phyloP scores from a whole-genome alignment of 2,797 vertebrate genomes.

The Crenuchus spilurus region DNA sequence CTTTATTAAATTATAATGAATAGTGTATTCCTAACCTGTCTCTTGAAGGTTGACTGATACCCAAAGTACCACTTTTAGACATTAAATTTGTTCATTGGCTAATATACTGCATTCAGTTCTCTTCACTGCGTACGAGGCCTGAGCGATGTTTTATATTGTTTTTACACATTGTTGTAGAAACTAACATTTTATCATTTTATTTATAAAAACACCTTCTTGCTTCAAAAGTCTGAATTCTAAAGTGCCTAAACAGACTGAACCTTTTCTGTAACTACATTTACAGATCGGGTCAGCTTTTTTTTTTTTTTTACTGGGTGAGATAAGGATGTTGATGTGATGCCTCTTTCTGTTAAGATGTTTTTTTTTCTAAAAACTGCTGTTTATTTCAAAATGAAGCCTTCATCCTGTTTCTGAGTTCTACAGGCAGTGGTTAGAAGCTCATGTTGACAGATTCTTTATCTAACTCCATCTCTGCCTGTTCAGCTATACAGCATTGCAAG shows the following conservation, averaged over 20 bases:
- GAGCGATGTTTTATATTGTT: neutral
- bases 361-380: neutral
- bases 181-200: neutral
- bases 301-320: neutral
- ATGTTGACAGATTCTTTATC: neutral
- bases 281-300: slow-evolving; percentile 6
- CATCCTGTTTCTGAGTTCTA: neutral
- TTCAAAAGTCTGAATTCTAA: neutral
- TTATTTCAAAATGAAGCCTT: slow-evolving; percentile 5
- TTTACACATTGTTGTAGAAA: neutral
- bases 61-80: neutral
- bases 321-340: neutral
- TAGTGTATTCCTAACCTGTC: neutral
- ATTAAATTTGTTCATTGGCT: neutral
- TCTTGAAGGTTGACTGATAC: neutral
- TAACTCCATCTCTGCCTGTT: neutral
- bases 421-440: neutral
- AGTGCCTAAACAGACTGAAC: slow-evolving; percentile 20
- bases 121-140: neutral
- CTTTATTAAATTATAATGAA: neutral
- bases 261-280: neutral
- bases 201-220: neutral
- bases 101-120: neutral
- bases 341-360: neutral
- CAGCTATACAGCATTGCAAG: neutral